These are phyloP conservation scores for Muscina levida DNA, from an alignment of 2,888 invertebrate species.

Conservation along the genomic window DNA sequence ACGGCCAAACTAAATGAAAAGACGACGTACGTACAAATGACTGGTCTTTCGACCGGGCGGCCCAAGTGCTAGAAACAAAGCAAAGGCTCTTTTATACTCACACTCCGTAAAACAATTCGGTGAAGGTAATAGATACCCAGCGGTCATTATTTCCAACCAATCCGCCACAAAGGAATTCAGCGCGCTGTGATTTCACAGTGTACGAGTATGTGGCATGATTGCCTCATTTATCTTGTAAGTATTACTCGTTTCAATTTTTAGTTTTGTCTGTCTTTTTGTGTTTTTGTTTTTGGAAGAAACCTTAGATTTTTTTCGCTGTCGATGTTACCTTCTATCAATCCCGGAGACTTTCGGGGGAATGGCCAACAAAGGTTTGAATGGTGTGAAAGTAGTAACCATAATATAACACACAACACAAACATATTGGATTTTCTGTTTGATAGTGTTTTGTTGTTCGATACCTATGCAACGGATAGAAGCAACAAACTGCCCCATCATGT, in stretches of 20 bases:
- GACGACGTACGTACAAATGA: neutral
- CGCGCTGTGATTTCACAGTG: slow-evolving; percentile 42
- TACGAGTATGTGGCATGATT: slow-evolving; percentile 62
- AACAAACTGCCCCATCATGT: slow-evolving; percentile 44
- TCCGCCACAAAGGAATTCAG: slow-evolving; percentile 43
- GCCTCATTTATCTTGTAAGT: slow-evolving; percentile 59
- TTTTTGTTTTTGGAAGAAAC: neutral
- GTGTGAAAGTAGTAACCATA: slow-evolving; percentile 58
- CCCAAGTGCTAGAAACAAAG: slow-evolving; percentile 28
- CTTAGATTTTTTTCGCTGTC: slow-evolving; percentile 16
- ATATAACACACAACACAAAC: slow-evolving; percentile 43
- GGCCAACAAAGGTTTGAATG: slow-evolving; percentile 32
- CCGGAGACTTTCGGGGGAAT: no score
- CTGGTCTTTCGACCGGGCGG: neutral
- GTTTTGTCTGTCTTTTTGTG: slow-evolving; percentile 14
- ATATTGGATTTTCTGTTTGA: slow-evolving; percentile 36
- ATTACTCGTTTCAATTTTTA: neutral
- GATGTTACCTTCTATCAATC: slow-evolving; percentile 20
- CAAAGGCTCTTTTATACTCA: neutral
- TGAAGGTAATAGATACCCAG: slow-evolving; percentile 63
- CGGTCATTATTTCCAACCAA: slow-evolving; percentile 57
- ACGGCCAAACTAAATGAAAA: neutral
- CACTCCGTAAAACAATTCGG: neutral
- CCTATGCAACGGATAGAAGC: no score
- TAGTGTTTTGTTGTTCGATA: no score